Base-by-base conservation (phyloP, 2,888 invertebrate genomes). In the Petrolisthes manimaculis region DNA sequence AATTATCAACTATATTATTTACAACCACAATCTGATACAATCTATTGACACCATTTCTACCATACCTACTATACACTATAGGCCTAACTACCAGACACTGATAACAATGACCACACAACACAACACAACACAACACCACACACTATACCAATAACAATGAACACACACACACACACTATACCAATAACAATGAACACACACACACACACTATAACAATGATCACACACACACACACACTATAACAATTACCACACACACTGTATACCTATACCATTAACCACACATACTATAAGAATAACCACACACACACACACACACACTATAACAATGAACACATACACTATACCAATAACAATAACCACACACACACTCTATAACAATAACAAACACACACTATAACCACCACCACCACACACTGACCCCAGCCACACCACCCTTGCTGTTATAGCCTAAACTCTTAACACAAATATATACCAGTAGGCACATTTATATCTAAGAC, bases 301-400 rank as follows among this genome's bases (percentile, higher is more conserved):
- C 74, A 74, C 83, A 83, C 74, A 37, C 53, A 54, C 37, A 37
- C 37, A 37, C 37, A 37, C 37, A 37, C 37, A 37, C 37, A 61
- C 24, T 12, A 37, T n/a, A 37, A 69, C 51, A 61, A 61, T 24
- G 18, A 69, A 71, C 74, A 74, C 83, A 83, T 54, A 37, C 53
- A 54, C 37, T 24, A 54, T 74, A 55, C 83, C 69, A 51, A 51
- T 53, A 71, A 71, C 71, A 51, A 69, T 53, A 69, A 83, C 21
- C 84, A 77, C 77, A 75, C 84, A 77, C 77, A 56, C 14, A n/a
- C n/a, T n/a, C 37, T 24, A 54, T 74, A 55, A 74, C 69, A 51
- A 51, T 53, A n/a, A 71, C 71, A 51, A 69, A 56, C 14, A 77
- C 56, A 56, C 56, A 77, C 77, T 37, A 37, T 37, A 61, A 61